A percentile compares a stretch with the other conserved stretches of the same genome.
These are phyloP conservation scores for Falcunculus frontatus DNA, from an alignment of 2,113 vertebrate species.

Conservation along the genomic window DNA sequence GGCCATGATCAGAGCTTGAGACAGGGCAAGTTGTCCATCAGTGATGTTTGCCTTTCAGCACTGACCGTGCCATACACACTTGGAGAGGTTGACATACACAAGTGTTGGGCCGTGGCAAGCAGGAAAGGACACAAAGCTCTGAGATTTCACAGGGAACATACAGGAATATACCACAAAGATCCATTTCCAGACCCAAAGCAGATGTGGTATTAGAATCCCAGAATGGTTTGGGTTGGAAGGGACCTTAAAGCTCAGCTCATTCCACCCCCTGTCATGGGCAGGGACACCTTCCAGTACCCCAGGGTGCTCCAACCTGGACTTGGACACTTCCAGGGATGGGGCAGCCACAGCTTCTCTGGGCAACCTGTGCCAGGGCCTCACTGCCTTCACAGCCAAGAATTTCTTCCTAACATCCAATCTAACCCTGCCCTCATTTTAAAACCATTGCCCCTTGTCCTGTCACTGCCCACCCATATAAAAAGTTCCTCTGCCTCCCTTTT, in stretches of 20 bases:
- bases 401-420: not conserved
- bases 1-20: not conserved
- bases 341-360: not conserved
- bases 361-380: not conserved
- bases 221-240: not conserved
- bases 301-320: not conserved
- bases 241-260: not conserved
- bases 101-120: accelerated
- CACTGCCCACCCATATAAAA: not conserved
- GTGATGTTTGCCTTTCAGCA: not conserved
- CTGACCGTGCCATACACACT: not conserved
- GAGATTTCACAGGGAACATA: not conserved
- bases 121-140: not conserved
- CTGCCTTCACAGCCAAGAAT: not conserved
- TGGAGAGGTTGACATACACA: not conserved
- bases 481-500: not conserved
- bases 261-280: not conserved
- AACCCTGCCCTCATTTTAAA: not conserved
- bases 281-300: not conserved
- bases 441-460: not conserved
- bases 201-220: not conserved
- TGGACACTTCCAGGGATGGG: not conserved
- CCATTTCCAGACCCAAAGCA: not conserved
- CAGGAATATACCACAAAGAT: not conserved
- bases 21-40: not conserved